These are phyloP conservation scores for Ditula angustiorana DNA, from an alignment of 2,888 invertebrate genomes.

Conservation along the genomic window DNA sequence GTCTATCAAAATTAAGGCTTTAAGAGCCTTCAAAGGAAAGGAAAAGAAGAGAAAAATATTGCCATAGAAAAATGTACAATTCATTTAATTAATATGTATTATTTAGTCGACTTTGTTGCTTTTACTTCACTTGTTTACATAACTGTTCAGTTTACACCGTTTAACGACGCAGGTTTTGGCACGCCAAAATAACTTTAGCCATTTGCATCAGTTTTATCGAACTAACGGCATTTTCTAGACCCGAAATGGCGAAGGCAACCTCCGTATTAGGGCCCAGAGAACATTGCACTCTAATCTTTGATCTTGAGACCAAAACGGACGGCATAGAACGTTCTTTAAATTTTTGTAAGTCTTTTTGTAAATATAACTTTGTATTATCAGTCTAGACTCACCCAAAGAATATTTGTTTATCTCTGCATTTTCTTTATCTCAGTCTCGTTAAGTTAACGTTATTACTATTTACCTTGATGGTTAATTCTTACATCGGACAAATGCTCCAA, in stretches of 20 bases:
- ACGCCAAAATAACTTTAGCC: constrained; percentile 7
- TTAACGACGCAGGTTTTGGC: not conserved
- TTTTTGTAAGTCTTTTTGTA: not conserved
- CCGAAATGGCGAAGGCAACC: constrained; percentile 56
- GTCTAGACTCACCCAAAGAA: too few species aligned
- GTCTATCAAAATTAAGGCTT: too few species aligned
- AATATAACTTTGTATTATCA: too few species aligned
- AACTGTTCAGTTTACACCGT: not conserved
- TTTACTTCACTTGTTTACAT: too few species aligned
- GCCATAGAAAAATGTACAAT: too few species aligned
- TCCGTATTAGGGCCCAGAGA: constrained; percentile 55
- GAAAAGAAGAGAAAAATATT: too few species aligned
- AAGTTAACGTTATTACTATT: constrained; percentile 2
- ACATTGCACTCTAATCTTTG: constrained; percentile 60
- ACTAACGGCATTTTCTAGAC: constrained; percentile 58
- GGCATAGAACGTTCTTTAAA: constrained; percentile 45
- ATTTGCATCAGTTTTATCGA: constrained; percentile 38
- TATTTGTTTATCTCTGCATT: constrained; percentile 1
- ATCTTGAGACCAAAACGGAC: constrained; percentile 48
- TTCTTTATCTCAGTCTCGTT: not conserved
- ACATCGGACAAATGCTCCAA: not conserved
- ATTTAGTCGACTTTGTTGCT: too few species aligned
- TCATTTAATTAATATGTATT: too few species aligned
- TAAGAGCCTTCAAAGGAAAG: too few species aligned
- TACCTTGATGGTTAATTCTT: constrained; percentile 15